A percentile compares a stretch with the other conserved stretches of the same genome.
phyloP scores from a whole-genome alignment of 2,797 vertebrate species.

The Odontamblyopus lacepedii region DNA sequence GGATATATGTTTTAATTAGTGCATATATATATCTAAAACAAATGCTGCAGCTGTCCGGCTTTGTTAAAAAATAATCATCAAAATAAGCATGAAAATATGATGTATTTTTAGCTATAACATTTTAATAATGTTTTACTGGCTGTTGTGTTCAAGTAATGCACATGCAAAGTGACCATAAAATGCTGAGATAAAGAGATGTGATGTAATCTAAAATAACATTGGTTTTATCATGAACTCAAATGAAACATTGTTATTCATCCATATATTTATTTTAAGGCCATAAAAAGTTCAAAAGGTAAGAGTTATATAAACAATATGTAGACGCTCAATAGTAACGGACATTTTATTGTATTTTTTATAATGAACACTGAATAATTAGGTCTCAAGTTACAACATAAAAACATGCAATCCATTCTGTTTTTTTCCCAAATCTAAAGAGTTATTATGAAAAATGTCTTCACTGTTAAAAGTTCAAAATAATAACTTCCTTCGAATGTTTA shows the following conservation, averaged over 20 bases:
- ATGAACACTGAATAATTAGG: too few relatives aligned
- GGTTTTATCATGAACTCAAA: constrained; percentile 30
- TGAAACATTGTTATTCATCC: constrained; percentile 19
- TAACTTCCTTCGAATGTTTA: too few relatives aligned
- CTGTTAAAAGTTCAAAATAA: too few relatives aligned
- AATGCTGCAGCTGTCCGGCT: constrained; percentile 11
- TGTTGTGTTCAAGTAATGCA: constrained; percentile 27
- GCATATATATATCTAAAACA: constrained; percentile 9
- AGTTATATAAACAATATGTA: not conserved
- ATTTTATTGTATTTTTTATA: too few relatives aligned
- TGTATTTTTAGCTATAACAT: constrained; percentile 5
- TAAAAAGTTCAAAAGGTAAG: not conserved
- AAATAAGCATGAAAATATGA: constrained; percentile 7
- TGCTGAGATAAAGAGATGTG: constrained; percentile 5
- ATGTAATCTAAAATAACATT: constrained; percentile 30
- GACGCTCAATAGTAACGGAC: too few relatives aligned
- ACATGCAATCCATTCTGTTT: too few relatives aligned
- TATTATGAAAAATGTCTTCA: too few relatives aligned
- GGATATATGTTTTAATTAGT: constrained; percentile 6
- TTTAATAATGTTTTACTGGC: constrained; percentile 19
- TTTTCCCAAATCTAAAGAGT: too few relatives aligned
- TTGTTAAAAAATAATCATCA: constrained; percentile 1
- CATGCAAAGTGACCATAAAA: constrained; percentile 16
- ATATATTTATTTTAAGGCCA: not conserved
- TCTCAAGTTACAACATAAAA: too few relatives aligned